phyloP scores from a whole-genome alignment of 2,113 vertebrate species.

The Oenanthe melanoleuca region DNA sequence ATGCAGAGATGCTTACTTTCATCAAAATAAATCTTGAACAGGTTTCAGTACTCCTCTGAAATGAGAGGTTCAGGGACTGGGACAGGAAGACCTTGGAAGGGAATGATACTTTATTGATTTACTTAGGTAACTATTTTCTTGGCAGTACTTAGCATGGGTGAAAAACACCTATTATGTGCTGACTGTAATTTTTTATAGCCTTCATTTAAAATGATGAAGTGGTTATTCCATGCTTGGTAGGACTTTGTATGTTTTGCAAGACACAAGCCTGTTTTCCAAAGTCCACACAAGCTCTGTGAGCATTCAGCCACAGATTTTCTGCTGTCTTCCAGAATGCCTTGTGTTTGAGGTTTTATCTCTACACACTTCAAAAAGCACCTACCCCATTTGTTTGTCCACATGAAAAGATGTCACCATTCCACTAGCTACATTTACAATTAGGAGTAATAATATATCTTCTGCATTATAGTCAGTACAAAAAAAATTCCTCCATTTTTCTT shows the following conservation, averaged over 20 bases:
- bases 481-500: neutral
- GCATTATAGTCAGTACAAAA: neutral
- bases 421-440: neutral
- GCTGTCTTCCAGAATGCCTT: neutral
- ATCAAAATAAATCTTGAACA: slow-evolving; percentile 74
- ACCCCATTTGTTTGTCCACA: neutral
- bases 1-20: slow-evolving; percentile 65
- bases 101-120: slow-evolving; percentile 73
- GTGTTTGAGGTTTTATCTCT: neutral
- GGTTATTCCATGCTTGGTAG: slow-evolving; percentile 57
- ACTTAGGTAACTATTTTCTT: slow-evolving; percentile 68
- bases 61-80: slow-evolving; percentile 57
- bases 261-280: neutral
- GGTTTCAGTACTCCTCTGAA: slow-evolving; percentile 60
- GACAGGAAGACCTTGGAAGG: slow-evolving; percentile 58
- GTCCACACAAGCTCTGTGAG: neutral
- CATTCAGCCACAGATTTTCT: neutral
- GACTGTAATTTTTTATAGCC: slow-evolving; percentile 62
- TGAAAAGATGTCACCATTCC: neutral
- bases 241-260: slow-evolving; percentile 18
- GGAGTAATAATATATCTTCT: neutral
- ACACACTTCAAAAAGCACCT: neutral
- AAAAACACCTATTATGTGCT: slow-evolving; percentile 53
- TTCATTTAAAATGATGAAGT: slow-evolving; percentile 64
- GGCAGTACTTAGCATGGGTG: slow-evolving; percentile 63